Base-by-base conservation (phyloP, 2,888 invertebrate genomes). In the Lycocerus yunnanus region DNA sequence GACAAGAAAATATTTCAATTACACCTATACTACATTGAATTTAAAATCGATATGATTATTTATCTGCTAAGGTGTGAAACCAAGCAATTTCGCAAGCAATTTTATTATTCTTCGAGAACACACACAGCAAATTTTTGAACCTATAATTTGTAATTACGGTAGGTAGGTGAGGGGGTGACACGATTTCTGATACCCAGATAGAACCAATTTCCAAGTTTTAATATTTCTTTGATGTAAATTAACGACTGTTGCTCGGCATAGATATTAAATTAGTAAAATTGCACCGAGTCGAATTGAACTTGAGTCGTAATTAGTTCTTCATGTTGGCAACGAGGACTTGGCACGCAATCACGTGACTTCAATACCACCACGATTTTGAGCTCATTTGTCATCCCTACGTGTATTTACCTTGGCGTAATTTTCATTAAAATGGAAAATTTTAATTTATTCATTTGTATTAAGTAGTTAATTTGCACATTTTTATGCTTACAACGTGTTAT, bases 221-320 rank as follows among this genome's bases (percentile, higher is more conserved):
- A 70, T 73, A 73, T 73, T 69, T 18, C 73, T 67, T 66, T 67
- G 69, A 70, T 71, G 66, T 70, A 68, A 71, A 74, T 74, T 71
- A 74, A 71, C 71, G 69, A 65, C 74, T 69, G 71, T 74, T 74
- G 69, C 71, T 69, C 68, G 67, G 69, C 81, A 82, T 80, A 82
- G 83, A 84, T 84, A 84, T 84, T 84, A 83, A 84, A 84, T 84
- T 84, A 84, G 82, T 81, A 82, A 83, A 84, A 84, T 84, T 83
- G 83, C 82, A 77, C 77, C 74, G 77, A 83, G 81, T 79, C 81
- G 81, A 80, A 81, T 82, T 84, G 82, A 83, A 83, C 82, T 81
- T 73, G 72, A 71, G 70, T 78, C 79, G 82, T 84, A 84, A 85
- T 84, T 85, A 84, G 85, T 85, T 84, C 83, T 83, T 84, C 83